These are phyloP conservation scores for Melanargia galathea DNA, from an alignment of 2,888 invertebrate genomes.

Conservation along the genomic window DNA sequence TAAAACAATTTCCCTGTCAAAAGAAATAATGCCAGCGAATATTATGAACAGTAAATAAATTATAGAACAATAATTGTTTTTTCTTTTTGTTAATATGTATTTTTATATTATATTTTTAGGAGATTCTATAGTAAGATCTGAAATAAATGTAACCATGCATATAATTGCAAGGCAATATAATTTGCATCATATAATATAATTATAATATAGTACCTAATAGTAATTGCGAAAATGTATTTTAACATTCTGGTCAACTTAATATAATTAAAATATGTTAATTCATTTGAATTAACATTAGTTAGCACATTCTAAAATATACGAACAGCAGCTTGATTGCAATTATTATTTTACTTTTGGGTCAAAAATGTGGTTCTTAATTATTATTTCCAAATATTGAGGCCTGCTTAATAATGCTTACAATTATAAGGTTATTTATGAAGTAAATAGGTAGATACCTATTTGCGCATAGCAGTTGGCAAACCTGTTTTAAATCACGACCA, in stretches of 20 bases:
- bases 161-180: no score
- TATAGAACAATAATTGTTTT: not conserved
- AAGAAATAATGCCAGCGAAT: conserved; percentile 2
- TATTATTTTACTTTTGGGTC: not conserved
- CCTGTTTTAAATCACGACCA: conserved; percentile 71
- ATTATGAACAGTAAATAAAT: conserved; percentile 4
- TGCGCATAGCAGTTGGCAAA: conserved; percentile 52
- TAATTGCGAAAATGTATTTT: not conserved
- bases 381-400: conserved; percentile 16
- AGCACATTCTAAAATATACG: conserved; percentile 9
- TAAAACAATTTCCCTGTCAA: conserved; percentile 3
- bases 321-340: not conserved
- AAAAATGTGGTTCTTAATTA: conserved; percentile 19
- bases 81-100: not conserved
- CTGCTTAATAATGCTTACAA: conserved; percentile 19
- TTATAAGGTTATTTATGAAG: conserved; percentile 28
- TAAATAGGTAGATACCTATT: conserved; percentile 15
- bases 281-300: not conserved
- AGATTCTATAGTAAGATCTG: no score
- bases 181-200: not conserved
- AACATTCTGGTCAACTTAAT: not conserved
- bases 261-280: not conserved
- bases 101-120: not conserved
- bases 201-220: not conserved
- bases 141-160: no score